Percentiles rank a stretch among this genome's conserved stretches.
Evolutionary conservation across 2,797 vertebrate species (phyloP).

Genomic region (Iguana delicatissima): DNA sequence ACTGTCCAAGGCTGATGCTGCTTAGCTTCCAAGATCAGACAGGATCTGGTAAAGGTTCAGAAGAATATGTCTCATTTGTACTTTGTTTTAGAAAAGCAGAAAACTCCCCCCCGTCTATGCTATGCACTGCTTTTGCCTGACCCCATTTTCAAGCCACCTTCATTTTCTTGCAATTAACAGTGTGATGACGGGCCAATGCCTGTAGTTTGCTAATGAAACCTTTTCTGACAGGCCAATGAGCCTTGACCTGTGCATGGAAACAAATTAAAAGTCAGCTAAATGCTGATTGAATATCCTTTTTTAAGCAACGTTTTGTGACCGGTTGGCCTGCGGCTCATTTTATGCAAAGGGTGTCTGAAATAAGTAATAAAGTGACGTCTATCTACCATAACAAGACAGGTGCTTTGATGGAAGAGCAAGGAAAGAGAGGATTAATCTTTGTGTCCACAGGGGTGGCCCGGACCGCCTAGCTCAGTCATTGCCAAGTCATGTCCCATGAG

Average conservation of each 20-base stretch:
- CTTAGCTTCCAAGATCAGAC: neutral
- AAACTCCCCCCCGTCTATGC: neutral
- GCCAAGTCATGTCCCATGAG: too few species aligned
- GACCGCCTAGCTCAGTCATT: too few species aligned
- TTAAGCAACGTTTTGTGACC: slow-evolving; percentile 44
- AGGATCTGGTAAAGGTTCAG: neutral
- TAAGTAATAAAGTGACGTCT: slow-evolving; percentile 34
- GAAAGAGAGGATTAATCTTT: neutral
- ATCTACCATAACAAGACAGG: slow-evolving; percentile 53
- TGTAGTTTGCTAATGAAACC: neutral
- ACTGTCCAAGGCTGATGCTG: too few species aligned
- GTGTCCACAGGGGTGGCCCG: neutral
- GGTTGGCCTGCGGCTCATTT: slow-evolving; percentile 48
- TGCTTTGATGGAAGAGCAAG: slow-evolving; percentile 40
- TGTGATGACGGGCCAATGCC: neutral
- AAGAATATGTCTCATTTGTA: too few species aligned
- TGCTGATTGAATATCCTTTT: slow-evolving; percentile 50
- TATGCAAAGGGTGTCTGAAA: slow-evolving; percentile 52
- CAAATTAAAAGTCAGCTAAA: slow-evolving; percentile 47
- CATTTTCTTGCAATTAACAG: slow-evolving; percentile 13
- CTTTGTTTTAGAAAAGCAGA: too few species aligned
- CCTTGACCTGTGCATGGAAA: slow-evolving; percentile 37
- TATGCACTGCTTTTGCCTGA: neutral
- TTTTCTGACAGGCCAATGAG: slow-evolving; percentile 40
- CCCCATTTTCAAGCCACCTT: neutral